These are phyloP conservation scores for Suillia variegata DNA, from an alignment of 2,888 invertebrate species.

Conservation along the genomic window DNA sequence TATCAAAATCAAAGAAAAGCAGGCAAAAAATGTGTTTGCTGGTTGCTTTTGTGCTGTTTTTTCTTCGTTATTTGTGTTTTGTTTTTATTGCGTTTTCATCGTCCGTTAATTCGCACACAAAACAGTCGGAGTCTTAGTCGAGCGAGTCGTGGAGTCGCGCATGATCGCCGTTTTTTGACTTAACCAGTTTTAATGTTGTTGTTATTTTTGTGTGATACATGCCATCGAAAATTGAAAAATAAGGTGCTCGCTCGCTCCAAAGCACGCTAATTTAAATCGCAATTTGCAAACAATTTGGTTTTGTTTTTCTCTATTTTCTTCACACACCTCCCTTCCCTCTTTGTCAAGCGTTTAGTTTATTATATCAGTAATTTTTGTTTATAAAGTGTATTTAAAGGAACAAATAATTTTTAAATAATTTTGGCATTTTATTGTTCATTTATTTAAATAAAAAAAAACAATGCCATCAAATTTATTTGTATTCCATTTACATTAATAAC, in stretches of 20 bases:
- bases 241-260: not conserved
- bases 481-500: too few species aligned
- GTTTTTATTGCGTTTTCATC: not conserved
- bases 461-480: too few species aligned
- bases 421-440: too few species aligned
- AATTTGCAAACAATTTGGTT: not conserved
- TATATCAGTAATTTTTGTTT: too few species aligned
- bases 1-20: too few species aligned
- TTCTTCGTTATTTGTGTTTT: not conserved
- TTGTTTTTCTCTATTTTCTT: not conserved
- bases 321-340: too few species aligned
- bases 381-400: too few species aligned
- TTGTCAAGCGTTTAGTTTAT: too few species aligned
- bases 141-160: not conserved
- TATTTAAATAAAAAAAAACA: too few species aligned
- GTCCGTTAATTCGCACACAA: not conserved
- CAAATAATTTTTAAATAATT: too few species aligned
- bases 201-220: not conserved
- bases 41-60: not conserved
- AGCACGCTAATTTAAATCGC: constrained; percentile 2
- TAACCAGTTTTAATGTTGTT: not conserved
- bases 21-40: not conserved
- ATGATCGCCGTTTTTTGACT: not conserved
- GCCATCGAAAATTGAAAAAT: not conserved
- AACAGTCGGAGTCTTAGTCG: not conserved